Conservation (phyloP, 23 tunicate genomes). For the Styela clava region DNA sequence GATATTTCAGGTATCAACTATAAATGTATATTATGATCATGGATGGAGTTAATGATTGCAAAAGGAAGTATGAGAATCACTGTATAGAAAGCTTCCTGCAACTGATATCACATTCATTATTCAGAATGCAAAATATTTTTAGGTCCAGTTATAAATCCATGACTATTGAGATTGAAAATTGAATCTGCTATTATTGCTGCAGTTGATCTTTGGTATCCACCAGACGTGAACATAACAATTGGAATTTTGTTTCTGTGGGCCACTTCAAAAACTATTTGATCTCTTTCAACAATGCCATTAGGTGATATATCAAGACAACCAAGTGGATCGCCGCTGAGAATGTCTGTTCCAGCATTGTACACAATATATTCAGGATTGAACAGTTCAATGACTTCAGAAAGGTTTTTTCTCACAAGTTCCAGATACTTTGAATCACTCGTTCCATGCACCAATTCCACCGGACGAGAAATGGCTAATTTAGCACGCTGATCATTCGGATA, state of each 20-base stretch:
- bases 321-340: slow-evolving; percentile 67
- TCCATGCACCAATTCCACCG: slow-evolving; percentile 54
- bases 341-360: slow-evolving; percentile 95
- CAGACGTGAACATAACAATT: slow-evolving; percentile 84
- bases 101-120: too few species aligned
- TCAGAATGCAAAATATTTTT: slow-evolving; percentile 5
- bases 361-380: slow-evolving; percentile 67
- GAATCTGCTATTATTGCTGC: slow-evolving; percentile 77
- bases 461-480: slow-evolving; percentile 60
- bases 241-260: slow-evolving; percentile 45
- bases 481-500: slow-evolving; percentile 83
- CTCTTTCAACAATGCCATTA: slow-evolving; percentile 65
- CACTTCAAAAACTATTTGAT: slow-evolving; percentile 69
- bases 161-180: slow-evolving; percentile 30
- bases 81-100: too few species aligned
- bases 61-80: too few species aligned
- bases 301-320: slow-evolving; percentile 60
- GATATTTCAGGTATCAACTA: too few species aligned
- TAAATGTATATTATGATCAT: too few species aligned
- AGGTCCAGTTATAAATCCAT: not conserved
- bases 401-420: slow-evolving; percentile 33
- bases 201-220: slow-evolving; percentile 81
- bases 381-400: slow-evolving; percentile 44
- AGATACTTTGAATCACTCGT: slow-evolving; percentile 48
- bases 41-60: too few species aligned